Evolutionary conservation across 2,888 invertebrate species (phyloP).

Genomic region (Heteromyza rotundicornis): DNA sequence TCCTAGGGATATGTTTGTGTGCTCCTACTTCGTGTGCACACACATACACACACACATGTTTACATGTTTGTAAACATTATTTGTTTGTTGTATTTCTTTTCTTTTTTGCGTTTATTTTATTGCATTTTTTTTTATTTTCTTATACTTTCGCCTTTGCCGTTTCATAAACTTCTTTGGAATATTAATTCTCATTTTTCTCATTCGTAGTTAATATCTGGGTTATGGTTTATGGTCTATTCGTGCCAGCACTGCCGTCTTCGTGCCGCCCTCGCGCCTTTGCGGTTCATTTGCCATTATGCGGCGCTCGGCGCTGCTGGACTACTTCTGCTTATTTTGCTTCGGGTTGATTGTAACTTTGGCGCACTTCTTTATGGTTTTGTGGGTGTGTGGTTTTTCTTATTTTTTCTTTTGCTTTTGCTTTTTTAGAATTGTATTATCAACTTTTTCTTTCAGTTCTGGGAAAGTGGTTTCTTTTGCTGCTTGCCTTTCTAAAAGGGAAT

Average conservation of each 20-base stretch:
- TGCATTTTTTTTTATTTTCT: too few species aligned
- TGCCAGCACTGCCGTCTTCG: neutral
- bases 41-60: too few species aligned
- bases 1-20: too few species aligned
- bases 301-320: neutral
- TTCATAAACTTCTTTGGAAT: neutral
- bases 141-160: neutral
- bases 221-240: neutral
- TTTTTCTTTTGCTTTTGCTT: neutral
- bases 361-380: neutral
- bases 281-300: neutral
- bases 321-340: neutral
- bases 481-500: neutral
- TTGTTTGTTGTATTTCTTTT: neutral
- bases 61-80: neutral
- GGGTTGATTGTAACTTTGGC: neutral
- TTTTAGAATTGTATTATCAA: neutral
- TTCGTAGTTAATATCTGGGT: neutral
- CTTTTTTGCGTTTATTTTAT: neutral
- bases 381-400: neutral
- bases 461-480: neutral
- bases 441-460: neutral
- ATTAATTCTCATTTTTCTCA: neutral
- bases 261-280: too few species aligned
- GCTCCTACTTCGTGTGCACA: too few species aligned